Evolutionary conservation across 2,113 vertebrate genomes (phyloP).

Genomic region (Pseudopodoces humilis): DNA sequence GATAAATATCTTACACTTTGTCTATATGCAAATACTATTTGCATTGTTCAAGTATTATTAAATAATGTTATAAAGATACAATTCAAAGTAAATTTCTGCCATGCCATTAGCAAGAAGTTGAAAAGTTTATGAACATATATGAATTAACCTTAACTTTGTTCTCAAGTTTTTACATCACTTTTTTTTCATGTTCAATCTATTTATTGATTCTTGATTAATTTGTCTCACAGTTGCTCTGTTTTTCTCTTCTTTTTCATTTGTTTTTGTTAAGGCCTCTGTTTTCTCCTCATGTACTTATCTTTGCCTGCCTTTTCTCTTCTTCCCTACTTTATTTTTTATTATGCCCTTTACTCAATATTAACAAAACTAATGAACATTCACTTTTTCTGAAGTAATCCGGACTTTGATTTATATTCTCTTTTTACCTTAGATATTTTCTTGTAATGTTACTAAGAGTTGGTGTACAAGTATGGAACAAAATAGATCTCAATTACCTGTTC

Average conservation of each 20-base stretch:
- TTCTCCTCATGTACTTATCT: neutral
- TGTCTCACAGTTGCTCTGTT: neutral
- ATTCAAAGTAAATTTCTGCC: neutral
- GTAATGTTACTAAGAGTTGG: neutral
- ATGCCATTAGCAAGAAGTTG: neutral
- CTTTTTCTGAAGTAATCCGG: neutral
- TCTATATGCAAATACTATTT: neutral
- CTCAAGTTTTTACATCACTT: neutral
- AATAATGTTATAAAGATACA: neutral
- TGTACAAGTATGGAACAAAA: neutral
- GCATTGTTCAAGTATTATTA: neutral
- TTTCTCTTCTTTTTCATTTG: neutral
- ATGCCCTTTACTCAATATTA: neutral
- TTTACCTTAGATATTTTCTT: neutral
- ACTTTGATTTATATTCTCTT: neutral
- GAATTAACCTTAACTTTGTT: neutral
- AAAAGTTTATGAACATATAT: neutral
- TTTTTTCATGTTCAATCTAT: neutral
- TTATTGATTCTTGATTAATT: neutral
- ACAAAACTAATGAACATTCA: neutral
- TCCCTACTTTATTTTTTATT: neutral
- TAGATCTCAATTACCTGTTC: neutral
- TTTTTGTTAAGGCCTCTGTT: neutral
- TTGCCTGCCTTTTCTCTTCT: neutral
- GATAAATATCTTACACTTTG: neutral